These are phyloP conservation scores for Lasiurus cinereus DNA, from an alignment of 2,113 vertebrate species.

Conservation along the genomic window DNA sequence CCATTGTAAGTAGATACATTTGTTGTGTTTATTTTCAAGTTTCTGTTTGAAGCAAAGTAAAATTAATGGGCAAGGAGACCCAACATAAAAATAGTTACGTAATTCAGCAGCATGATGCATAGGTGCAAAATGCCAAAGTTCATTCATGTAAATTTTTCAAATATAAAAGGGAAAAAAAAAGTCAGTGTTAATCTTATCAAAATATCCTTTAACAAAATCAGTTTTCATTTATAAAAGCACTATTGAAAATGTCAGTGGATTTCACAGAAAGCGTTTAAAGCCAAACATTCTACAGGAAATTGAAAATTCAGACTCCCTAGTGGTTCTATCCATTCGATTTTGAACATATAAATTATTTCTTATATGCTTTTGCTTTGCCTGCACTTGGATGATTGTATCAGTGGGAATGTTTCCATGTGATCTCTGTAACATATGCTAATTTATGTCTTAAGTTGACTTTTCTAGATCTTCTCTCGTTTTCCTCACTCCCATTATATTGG, in stretches of 20 bases:
- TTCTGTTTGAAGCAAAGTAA: conserved; percentile 51
- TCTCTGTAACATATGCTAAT: conserved; percentile 49
- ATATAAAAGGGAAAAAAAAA: neutral
- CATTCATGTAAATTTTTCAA: neutral
- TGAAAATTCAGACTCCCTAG: conserved; percentile 32
- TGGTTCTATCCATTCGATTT: conserved; percentile 39
- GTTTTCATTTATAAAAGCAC: conserved; percentile 28
- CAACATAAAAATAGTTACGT: neutral
- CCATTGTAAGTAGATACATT: conserved; percentile 61
- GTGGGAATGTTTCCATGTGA: conserved; percentile 44
- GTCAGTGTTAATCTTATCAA: neutral
- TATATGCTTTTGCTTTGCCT: conserved; percentile 66
- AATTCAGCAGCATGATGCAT: conserved; percentile 36
- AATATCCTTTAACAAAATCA: neutral
- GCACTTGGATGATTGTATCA: conserved; percentile 46
- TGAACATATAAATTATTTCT: conserved; percentile 48
- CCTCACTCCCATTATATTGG: neutral
- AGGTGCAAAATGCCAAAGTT: neutral
- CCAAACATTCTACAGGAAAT: conserved; percentile 58
- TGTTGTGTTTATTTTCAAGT: conserved; percentile 65
- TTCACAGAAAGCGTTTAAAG: conserved; percentile 76
- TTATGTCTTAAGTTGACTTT: conserved; percentile 37
- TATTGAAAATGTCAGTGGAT: conserved; percentile 44
- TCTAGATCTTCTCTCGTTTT: conserved; percentile 49
- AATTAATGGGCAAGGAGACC: conserved; percentile 11